Base-by-base conservation (phyloP, 2,113 vertebrate genomes). In the Lontra canadensis region DNA sequence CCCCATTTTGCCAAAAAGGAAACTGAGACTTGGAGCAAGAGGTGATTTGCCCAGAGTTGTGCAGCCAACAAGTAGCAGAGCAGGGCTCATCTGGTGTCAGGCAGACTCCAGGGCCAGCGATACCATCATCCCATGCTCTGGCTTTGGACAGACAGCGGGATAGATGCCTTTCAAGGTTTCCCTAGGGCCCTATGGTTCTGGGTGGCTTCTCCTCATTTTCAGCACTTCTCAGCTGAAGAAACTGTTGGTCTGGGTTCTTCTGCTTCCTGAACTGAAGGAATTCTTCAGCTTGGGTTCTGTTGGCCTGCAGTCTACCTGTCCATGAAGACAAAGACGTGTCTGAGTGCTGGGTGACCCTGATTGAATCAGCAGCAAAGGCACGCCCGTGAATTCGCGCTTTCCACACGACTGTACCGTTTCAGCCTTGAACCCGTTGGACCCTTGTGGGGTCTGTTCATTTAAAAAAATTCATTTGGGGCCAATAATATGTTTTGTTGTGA, bases 21-120 rank as follows among this genome's bases (percentile, higher is more conserved):
- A 65, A 95, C 44, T 69, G 92, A 98, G 74, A 21, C 42, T 82
- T 92, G 18, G 39, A 15, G 18, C 55, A 52, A 73, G 39, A 91
- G 29, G 23, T 42, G 42, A 52, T 21, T 55, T 73, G 18, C 14
- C 55, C 34, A 47, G 52, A 29, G 26, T 10, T 55, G 44, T 29
- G 29, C 4, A 29, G 26, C 74, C 17, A 59, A 39, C 52, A 42
- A 36, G n/a, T 1, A 14, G 52, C 76, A 65, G 15, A 69, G 63
- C 11, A 34, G 29, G n/a, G 31, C 21, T 90, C 15, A 2, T 2
- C 5, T 4, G 1, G 1, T 5, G 17, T 55, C 57, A n/a, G 13
- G 42, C 5, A 4, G 42, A 29, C 57, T 39, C 26, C 61, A 67
- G 55, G 44, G 73, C 21, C 44, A 13, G 12, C 13, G 18, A 25